A percentile compares a stretch with the other conserved stretches of the same genome.
phyloP scores from a whole-genome alignment of 2,888 invertebrate species.

The Dicycla oo region DNA sequence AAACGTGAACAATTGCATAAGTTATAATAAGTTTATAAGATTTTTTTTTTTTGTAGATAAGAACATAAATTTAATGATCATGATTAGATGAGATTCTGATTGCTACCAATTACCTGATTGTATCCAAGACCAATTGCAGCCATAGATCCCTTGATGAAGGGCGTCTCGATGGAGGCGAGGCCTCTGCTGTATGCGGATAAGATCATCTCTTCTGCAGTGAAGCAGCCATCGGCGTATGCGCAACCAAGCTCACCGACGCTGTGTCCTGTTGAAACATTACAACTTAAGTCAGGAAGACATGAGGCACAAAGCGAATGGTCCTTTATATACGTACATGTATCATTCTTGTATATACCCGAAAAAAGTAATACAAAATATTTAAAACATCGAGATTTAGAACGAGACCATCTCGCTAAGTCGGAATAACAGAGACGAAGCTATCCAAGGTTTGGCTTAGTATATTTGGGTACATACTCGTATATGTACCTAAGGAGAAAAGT shows the following conservation, averaged over 20 bases:
- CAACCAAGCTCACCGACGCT: conserved; percentile 98
- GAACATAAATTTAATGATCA: too few relatives aligned
- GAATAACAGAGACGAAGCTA: too few relatives aligned
- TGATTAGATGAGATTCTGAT: neutral
- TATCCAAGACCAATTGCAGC: conserved; percentile 95
- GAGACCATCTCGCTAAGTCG: too few relatives aligned
- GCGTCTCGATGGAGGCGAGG: conserved; percentile 93
- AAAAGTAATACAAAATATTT: too few relatives aligned
- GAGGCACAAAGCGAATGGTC: neutral
- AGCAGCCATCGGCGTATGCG: conserved; percentile 98
- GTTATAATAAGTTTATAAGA: too few relatives aligned
- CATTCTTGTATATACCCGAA: neutral
- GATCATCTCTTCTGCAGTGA: conserved; percentile 96
- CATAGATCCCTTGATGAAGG: conserved; percentile 95
- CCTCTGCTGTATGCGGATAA: conserved; percentile 96
- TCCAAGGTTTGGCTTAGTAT: neutral
- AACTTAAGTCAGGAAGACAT: neutral
- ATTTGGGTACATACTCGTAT: neutral
- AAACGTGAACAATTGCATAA: neutral
- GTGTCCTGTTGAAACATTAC: conserved; percentile 91
- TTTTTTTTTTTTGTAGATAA: too few relatives aligned
- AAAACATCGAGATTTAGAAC: neutral
- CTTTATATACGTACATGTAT: too few relatives aligned
- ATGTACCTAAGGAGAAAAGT: neutral
- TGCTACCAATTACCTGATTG: conserved; percentile 81